Base-by-base conservation (phyloP, 1,140 invertebrate species). In the Sinonovacula constricta region DNA sequence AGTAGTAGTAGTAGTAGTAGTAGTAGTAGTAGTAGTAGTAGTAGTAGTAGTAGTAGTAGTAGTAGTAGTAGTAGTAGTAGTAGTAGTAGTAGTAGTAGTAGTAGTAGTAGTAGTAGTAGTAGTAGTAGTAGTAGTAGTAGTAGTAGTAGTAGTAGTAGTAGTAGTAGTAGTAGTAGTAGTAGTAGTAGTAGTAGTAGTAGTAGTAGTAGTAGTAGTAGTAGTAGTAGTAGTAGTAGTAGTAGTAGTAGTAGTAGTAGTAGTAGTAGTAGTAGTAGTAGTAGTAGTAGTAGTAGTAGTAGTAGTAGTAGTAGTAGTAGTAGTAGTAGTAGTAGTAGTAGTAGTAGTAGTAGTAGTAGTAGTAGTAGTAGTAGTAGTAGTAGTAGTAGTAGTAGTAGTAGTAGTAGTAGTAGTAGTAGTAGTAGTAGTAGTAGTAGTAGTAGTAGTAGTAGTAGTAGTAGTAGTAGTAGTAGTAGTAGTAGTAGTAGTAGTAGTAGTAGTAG, bases 311-410 rank as follows among this genome's bases (percentile, higher is more conserved):
- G 60, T 62, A 54, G 63, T 34, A 45, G 62, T 76, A 28, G 56
- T 45, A n/a, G 70, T 75, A 63, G 77, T 53, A 77, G 70, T 65
- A 2, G 72, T 69, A 56, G 79, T 77, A 69, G 72, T 62, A 70
- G 71, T 69, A 7, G 71, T 77, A 69, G 74, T 79, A 71, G 10
- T 54, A 70, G 66, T 31, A 7, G 59, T 63, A 65, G 80, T 59
- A 62, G 80, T 78, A 81, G 66, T 63, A 69, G 71, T 67, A 59
- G 70, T 68, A 53, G 70, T 68, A 76, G 71, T 76, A 63, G 59
- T 63, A 74, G 69, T 63, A 65, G 39, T 74, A 51, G 77, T 74
- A 74, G 69, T 79, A 63, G 15, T 75, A 59, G 51, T 66, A n/a
- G 60, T 51, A 31, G 77, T 24, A 56, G 26, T 74, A 67, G 60